Evolutionary conservation across 1,140 invertebrate species (phyloP).

Genomic region (Tetragnatha versicolor): DNA sequence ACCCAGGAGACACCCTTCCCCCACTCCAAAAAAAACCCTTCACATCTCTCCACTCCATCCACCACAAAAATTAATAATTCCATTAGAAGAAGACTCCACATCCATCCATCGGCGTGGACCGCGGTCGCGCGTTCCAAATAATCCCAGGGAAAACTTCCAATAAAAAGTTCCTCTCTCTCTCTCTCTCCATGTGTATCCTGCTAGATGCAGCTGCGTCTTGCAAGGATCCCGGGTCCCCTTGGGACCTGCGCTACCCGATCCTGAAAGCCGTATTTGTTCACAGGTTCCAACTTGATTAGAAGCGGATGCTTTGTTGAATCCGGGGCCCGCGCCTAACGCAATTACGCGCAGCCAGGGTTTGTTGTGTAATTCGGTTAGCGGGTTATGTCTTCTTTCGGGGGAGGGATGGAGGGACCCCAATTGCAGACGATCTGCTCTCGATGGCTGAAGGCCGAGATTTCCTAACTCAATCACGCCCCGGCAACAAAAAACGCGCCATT

Average conservation of each 20-base stretch:
- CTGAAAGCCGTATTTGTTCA: constrained; percentile 52
- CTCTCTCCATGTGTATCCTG: too few species aligned
- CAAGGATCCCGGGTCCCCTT: constrained; percentile 1
- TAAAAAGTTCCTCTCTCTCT: background rate
- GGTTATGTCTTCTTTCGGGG: constrained; percentile 43
- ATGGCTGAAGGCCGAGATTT: constrained; percentile 52
- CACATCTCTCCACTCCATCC: too few species aligned
- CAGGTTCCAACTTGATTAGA: constrained; percentile 55
- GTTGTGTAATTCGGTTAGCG: constrained; percentile 55
- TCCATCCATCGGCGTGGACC: too few species aligned
- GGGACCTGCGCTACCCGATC: constrained; percentile 7
- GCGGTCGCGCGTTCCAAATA: background rate
- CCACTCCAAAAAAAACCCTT: too few species aligned
- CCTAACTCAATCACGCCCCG: constrained; percentile 49
- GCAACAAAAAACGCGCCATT: constrained; percentile 3
- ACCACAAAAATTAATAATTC: too few species aligned
- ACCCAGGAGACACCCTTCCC: too few species aligned
- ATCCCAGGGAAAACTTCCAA: background rate
- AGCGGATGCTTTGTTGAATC: constrained; percentile 52
- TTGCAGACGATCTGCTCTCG: constrained; percentile 32
- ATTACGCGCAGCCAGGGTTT: constrained; percentile 47
- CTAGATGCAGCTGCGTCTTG: constrained; percentile 23
- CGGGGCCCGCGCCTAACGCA: constrained; percentile 42
- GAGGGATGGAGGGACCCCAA: constrained; percentile 4
- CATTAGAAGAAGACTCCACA: background rate